Base-by-base conservation (phyloP, 2,888 invertebrate species). In the Ceraclea dissimilis region DNA sequence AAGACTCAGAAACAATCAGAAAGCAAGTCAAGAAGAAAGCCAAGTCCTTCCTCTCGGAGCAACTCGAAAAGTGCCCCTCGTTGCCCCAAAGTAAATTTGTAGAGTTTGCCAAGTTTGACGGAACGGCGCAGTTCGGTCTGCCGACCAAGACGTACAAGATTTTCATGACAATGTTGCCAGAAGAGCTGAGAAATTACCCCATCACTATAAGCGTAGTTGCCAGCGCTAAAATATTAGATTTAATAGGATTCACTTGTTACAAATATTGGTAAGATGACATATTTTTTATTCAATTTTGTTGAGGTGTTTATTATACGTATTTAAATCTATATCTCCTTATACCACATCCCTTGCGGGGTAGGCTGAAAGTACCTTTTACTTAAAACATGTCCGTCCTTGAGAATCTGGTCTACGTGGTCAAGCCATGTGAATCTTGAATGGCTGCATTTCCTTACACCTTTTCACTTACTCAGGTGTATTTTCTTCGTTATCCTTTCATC, bases 241-340 rank as follows among this genome's bases (percentile, higher is more conserved):
- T 96, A 31, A 91, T 97, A 68, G 97, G 97, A 33, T 83, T 96
- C 54, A 91, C 91, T 65, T 90, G 94, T 73, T 93, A 91, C 69
- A 89, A 91, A 75, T 88, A 84, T 82, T 75, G 83, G 84, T 76
- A 75, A 63, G 19, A 6, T n/a, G n/a, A n/a, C n/a, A n/a, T n/a
- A n/a, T n/a, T n/a, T n/a, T n/a, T 53, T n/a, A n/a, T n/a, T n/a
- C n/a, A n/a, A n/a, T n/a, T 48, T n/a, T n/a, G n/a, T n/a, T n/a
- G n/a, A n/a, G n/a, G n/a, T n/a, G n/a, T n/a, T n/a, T n/a, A n/a
- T 44, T 26, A 2, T n/a, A 43, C 2, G 18, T 18, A 49, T 17
- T 48, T 47, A n/a, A 1, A n/a, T n/a, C n/a, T n/a, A n/a, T n/a
- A n/a, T n/a, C n/a, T n/a, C n/a, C n/a, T n/a, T n/a, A n/a, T n/a